phyloP scores from a whole-genome alignment of 2,113 vertebrate species.

The Cathartes aura region DNA sequence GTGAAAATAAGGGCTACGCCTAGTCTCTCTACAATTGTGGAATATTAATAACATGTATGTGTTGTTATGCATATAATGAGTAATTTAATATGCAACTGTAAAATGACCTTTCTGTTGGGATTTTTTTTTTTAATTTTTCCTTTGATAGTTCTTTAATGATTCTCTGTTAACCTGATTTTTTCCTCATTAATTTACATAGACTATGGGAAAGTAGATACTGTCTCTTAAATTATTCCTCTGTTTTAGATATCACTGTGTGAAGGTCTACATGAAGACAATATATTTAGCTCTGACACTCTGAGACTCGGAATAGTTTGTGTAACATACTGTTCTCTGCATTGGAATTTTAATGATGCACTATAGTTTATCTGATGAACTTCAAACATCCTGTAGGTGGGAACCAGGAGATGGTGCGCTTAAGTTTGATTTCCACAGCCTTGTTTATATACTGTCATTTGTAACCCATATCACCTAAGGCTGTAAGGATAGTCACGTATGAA shows the following conservation, averaged over 20 bases:
- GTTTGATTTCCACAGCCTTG: neutral
- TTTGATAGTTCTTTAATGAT: neutral
- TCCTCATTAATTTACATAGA: neutral
- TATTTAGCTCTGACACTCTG: neutral
- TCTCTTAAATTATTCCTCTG: neutral
- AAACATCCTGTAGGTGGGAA: slow-evolving; percentile 14
- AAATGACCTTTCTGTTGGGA: neutral
- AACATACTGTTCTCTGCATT: neutral
- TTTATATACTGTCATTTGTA: neutral
- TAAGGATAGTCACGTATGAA: neutral
- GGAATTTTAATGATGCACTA: neutral
- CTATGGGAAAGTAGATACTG: neutral
- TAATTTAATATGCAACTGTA: neutral
- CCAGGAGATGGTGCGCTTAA: neutral
- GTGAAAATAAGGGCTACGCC: neutral
- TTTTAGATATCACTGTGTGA: neutral
- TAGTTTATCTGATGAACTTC: slow-evolving; percentile 30
- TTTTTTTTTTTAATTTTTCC: neutral
- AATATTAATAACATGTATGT: neutral
- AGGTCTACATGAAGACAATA: neutral
- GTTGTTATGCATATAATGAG: accelerated
- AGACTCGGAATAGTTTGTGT: neutral
- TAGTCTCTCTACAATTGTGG: neutral
- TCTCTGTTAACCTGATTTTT: neutral
- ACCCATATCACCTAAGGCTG: neutral